phyloP scores from a whole-genome alignment of 1,140 invertebrate genomes.

The Scaptomyza hsui region DNA sequence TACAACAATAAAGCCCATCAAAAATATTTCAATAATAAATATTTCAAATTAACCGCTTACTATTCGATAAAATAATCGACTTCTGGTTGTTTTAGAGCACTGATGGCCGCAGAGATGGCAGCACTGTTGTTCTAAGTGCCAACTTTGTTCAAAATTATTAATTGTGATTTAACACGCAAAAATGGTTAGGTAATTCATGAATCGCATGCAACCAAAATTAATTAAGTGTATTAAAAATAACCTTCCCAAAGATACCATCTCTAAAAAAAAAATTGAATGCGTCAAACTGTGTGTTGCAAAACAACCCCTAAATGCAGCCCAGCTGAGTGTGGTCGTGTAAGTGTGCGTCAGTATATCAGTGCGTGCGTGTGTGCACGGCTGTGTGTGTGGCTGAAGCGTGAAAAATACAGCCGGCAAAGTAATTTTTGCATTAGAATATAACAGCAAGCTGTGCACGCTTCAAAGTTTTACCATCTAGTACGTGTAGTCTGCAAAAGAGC shows the following conservation, averaged over 20 bases:
- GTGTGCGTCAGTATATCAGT: slow-evolving; percentile 18
- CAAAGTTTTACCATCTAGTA: slow-evolving; percentile 22
- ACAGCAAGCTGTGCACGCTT: slow-evolving; percentile 28
- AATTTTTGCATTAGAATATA: slow-evolving; percentile 56
- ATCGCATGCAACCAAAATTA: background rate
- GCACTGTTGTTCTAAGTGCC: slow-evolving; percentile 6
- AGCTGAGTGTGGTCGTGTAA: slow-evolving; percentile 19
- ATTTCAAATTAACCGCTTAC: slow-evolving; percentile 2
- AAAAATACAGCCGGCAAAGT: slow-evolving; percentile 60
- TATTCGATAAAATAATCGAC: slow-evolving; percentile 1
- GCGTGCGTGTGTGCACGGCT: slow-evolving; percentile 2
- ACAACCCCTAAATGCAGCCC: slow-evolving; percentile 35
- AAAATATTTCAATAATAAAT: slow-evolving; percentile 10
- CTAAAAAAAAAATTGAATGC: background rate
- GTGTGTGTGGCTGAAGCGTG: slow-evolving; percentile 35
- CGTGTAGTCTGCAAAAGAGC: slow-evolving; percentile 11
- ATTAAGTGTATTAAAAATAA: slow-evolving; percentile 6
- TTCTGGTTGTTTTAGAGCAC: background rate
- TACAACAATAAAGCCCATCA: slow-evolving; percentile 77
- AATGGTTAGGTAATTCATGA: background rate
- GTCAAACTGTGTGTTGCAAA: slow-evolving; percentile 48
- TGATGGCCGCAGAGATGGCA: slow-evolving; percentile 12
- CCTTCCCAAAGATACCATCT: background rate
- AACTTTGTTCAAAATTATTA: slow-evolving; percentile 7
- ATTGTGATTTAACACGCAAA: slow-evolving; percentile 18